Base-by-base conservation (phyloP, 1,140 invertebrate genomes). In the Delia radicum region DNA sequence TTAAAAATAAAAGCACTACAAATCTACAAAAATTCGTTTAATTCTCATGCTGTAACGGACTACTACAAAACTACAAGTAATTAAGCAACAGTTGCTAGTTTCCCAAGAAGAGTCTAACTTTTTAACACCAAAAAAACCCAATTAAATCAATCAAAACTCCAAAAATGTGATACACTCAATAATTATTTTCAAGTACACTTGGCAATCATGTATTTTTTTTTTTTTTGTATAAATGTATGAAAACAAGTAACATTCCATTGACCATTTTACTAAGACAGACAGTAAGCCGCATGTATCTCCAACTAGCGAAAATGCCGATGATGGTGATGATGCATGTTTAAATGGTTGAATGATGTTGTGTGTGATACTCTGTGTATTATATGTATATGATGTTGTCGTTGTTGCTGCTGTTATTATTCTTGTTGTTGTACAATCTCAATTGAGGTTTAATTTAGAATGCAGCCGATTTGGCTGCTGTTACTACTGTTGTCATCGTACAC, bases 211-310 rank as follows among this genome's bases (percentile, higher is more conserved):
- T 24, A 2, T 8, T 5, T 21, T 55, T 55, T 21, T 21, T 21
- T 55, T 7, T 55, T 55, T 55, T 55, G 24, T 55, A 33, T 33
- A 33, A 3, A 10, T 77, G 71, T 46, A 74, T 55, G 61, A 74
- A 84, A 84, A 84, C 82, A 75, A 81, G 82, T 82, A 79, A 79
- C 82, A 84, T 84, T 84, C 82, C 82, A 73, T 78, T 84, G 82
- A 84, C 82, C 82, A 84, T 84, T 84, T 84, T 78, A 75, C 75
- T 78, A 77, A 74, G 24, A 15, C 48, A 55, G 48, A 55, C 48
- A 55, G 48, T 55, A 55, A 55, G 48, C 48, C 48, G 42, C 71
- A 48, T 13, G 10, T 55, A 55, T 21, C 48, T 6, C 18, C 48
- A 55, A 24, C 48, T 55, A 55, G 48, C 24, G n/a, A 21, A 69